Conservation (phyloP, 2,888 invertebrate species). For the Acanthacorydalis orientalis region DNA sequence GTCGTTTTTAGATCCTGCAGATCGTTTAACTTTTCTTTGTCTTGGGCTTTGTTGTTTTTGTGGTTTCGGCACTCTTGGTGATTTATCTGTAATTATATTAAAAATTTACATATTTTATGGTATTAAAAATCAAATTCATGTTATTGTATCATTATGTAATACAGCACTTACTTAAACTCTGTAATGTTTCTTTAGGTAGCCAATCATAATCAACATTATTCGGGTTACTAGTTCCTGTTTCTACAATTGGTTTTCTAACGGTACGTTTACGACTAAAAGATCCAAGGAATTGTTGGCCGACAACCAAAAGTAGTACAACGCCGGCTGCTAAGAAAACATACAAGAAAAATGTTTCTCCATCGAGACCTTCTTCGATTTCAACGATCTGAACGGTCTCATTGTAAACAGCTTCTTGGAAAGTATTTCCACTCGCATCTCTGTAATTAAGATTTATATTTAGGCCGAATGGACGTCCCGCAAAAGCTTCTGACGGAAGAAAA, state of each 20-base stretch:
- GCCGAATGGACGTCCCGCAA: conserved; percentile 92
- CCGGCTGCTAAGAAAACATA: conserved; percentile 89
- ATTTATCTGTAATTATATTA: conserved; percentile 45
- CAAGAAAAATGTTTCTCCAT: conserved; percentile 97
- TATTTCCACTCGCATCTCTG: conserved; percentile 54
- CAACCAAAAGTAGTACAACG: conserved; percentile 69
- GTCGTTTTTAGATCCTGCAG: conserved; percentile 47
- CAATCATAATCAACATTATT: conserved; percentile 96
- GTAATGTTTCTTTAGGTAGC: conserved; percentile 84
- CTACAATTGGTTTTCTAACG: conserved; percentile 45
- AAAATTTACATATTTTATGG: conserved; percentile 4
- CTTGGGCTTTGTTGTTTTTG: conserved; percentile 55
- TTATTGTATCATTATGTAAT: conserved; percentile 11
- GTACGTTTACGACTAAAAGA: conserved; percentile 61
- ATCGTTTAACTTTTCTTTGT: conserved; percentile 58
- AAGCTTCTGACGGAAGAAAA: conserved; percentile 90
- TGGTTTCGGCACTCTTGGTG: conserved; percentile 39
- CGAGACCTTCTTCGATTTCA: conserved; percentile 91
- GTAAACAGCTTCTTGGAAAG: conserved; percentile 79
- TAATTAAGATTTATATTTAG: conserved; percentile 85
- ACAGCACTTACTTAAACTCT: conserved; percentile 57
- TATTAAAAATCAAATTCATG: conserved; percentile 8
- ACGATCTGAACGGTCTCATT: conserved; percentile 94
- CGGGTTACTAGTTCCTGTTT: conserved; percentile 79
- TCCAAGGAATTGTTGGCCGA: conserved; percentile 75